Percentiles rank a stretch among this genome's conserved stretches.
These are phyloP conservation scores for Caerostris darwini DNA, from an alignment of 1,140 invertebrate species.

Conservation along the genomic window DNA sequence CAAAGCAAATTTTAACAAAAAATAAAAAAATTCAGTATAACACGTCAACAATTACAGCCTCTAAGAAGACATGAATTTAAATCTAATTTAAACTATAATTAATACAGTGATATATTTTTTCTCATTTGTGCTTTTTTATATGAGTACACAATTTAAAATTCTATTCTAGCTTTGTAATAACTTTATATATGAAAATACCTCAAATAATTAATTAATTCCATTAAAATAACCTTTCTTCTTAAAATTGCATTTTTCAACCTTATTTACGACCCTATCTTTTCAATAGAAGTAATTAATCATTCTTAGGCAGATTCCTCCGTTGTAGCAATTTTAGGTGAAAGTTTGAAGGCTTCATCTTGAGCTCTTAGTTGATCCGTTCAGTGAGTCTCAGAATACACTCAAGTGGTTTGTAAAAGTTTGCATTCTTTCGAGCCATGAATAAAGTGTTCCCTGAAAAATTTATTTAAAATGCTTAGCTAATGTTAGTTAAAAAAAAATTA, in stretches of 20 bases:
- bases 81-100: too few species aligned
- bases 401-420: not conserved
- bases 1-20: too few species aligned
- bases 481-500: too few species aligned
- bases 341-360: slow-evolving; percentile 23
- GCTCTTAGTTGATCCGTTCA: slow-evolving; percentile 17
- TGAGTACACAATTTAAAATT: too few species aligned
- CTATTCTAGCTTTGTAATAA: too few species aligned
- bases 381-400: not conserved
- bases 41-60: too few species aligned
- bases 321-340: not conserved
- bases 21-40: too few species aligned
- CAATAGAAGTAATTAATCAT: slow-evolving; percentile 21
- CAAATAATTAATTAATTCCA: not conserved
- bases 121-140: too few species aligned
- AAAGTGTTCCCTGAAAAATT: slow-evolving; percentile 11
- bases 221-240: not conserved
- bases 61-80: too few species aligned
- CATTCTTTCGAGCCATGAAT: not conserved
- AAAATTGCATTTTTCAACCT: not conserved
- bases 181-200: too few species aligned
- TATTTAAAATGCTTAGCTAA: slow-evolving; percentile 53
- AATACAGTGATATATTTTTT: too few species aligned
- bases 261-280: not conserved
- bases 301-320: not conserved